phyloP scores from a whole-genome alignment of 2,888 invertebrate species.

The Xestia xanthographa region DNA sequence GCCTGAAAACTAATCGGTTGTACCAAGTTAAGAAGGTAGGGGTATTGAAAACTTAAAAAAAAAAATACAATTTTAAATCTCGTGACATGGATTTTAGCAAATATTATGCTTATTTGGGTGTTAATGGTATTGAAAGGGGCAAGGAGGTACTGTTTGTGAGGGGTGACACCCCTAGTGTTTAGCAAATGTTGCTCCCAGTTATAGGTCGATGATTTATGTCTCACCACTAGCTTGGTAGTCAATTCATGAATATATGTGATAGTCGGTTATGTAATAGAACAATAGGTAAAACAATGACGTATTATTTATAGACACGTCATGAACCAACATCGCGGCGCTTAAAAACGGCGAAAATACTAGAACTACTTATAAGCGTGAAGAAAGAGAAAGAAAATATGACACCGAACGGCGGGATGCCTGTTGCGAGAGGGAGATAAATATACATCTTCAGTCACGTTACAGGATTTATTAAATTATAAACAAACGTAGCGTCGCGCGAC shows the following conservation, averaged over 20 bases:
- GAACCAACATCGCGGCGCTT: too few species aligned
- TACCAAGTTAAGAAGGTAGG: neutral
- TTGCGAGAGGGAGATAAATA: too few species aligned
- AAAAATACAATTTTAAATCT: constrained; percentile 2
- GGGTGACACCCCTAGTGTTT: constrained; percentile 60
- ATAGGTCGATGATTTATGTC: constrained; percentile 48
- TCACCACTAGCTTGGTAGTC: neutral
- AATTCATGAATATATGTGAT: neutral
- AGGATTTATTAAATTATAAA: too few species aligned
- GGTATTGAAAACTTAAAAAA: neutral
- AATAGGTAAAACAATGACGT: too few species aligned
- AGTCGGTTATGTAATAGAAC: neutral
- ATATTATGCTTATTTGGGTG: constrained; percentile 23
- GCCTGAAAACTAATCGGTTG: neutral
- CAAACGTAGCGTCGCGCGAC: too few species aligned
- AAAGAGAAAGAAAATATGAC: too few species aligned
- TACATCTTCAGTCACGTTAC: too few species aligned
- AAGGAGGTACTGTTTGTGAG: constrained; percentile 11
- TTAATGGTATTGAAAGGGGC: constrained; percentile 6
- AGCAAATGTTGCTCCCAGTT: constrained; percentile 54
- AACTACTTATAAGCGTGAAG: too few species aligned
- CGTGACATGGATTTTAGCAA: constrained; percentile 29
- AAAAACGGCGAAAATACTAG: too few species aligned
- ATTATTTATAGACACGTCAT: too few species aligned
- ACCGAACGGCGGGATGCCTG: too few species aligned